A percentile compares a stretch with the other conserved stretches of the same genome.
phyloP scores from a whole-genome alignment of 2,888 invertebrate species.

The Mesopsocus fuscifrons region DNA sequence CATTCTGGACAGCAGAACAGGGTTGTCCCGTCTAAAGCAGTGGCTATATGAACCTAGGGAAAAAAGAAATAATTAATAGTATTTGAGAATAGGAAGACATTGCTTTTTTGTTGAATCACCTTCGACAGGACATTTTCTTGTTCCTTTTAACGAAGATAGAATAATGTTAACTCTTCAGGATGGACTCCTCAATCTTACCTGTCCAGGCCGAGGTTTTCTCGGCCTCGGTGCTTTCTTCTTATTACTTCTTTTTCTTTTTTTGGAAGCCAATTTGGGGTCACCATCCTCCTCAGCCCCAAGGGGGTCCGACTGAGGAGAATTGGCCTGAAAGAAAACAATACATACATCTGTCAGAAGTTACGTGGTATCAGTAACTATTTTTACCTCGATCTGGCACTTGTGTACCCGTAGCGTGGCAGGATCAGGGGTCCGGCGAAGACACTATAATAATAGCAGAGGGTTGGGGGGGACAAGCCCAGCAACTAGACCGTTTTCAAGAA shows the following conservation, averaged over 20 bases:
- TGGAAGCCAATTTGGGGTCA: conserved; percentile 9
- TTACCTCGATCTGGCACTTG: conserved; percentile 18
- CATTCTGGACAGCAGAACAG: conserved; percentile 66
- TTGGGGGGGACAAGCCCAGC: too few species aligned
- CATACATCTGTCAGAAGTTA: too few species aligned
- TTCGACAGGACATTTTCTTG: too few species aligned
- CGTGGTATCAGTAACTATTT: conserved; percentile 5
- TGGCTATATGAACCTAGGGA: conserved; percentile 35
- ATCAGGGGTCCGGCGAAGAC: too few species aligned
- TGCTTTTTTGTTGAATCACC: too few species aligned
- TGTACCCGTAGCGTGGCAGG: too few species aligned
- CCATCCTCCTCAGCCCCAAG: conserved; percentile 21
- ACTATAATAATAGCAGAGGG: too few species aligned
- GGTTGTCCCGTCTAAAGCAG: conserved; percentile 51
- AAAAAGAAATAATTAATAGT: not conserved
- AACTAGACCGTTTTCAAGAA: too few species aligned
- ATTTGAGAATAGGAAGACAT: not conserved
- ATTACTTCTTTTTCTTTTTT: conserved; percentile 58
- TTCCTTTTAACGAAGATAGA: too few species aligned
- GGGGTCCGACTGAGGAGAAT: too few species aligned
- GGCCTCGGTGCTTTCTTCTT: conserved; percentile 65
- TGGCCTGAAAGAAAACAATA: too few species aligned
- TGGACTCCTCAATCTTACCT: conserved; percentile 34
- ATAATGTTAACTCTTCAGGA: too few species aligned
- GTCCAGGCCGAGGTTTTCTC: conserved; percentile 58